Evolutionary conservation across 2,113 vertebrate species (phyloP).

Genomic region (Oncorhynchus keta): DNA sequence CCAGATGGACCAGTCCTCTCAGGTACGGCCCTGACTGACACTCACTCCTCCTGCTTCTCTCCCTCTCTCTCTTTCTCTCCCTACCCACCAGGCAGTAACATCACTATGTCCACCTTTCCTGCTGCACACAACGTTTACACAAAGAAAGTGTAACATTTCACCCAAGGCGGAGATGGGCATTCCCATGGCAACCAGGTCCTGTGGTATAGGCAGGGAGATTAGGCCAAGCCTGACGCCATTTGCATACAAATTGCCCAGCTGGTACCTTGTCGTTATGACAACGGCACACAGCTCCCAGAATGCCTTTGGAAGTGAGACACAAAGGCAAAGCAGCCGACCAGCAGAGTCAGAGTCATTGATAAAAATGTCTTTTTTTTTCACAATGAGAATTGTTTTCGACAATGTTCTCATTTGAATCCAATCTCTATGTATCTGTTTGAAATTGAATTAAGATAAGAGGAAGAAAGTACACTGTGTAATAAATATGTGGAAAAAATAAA

Average conservation of each 20-base stretch:
- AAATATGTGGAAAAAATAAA: background rate
- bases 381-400: slow-evolving; percentile 30
- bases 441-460: background rate
- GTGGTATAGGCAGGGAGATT: slow-evolving; percentile 60
- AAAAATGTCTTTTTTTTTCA: slow-evolving; percentile 45
- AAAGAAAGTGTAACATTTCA: slow-evolving; percentile 26
- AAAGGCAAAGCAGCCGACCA: slow-evolving; percentile 52
- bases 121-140: slow-evolving; percentile 8
- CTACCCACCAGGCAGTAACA: slow-evolving; percentile 10
- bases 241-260: slow-evolving; percentile 82
- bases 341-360: slow-evolving; percentile 47
- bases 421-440: slow-evolving; percentile 14
- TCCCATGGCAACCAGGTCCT: slow-evolving; percentile 71
- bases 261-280: slow-evolving; percentile 80
- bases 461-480: background rate
- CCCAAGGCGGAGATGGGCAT: slow-evolving; percentile 51
- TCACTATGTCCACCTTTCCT: background rate
- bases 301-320: slow-evolving; percentile 67
- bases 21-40: background rate
- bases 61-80: background rate
- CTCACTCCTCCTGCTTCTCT: background rate
- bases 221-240: slow-evolving; percentile 69
- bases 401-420: slow-evolving; percentile 26
- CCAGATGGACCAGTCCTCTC: background rate
- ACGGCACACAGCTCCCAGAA: slow-evolving; percentile 73